A percentile compares a stretch with the other conserved stretches of the same genome.
phyloP scores from a whole-genome alignment of 2,888 invertebrate genomes.

The Pomacea canaliculata region DNA sequence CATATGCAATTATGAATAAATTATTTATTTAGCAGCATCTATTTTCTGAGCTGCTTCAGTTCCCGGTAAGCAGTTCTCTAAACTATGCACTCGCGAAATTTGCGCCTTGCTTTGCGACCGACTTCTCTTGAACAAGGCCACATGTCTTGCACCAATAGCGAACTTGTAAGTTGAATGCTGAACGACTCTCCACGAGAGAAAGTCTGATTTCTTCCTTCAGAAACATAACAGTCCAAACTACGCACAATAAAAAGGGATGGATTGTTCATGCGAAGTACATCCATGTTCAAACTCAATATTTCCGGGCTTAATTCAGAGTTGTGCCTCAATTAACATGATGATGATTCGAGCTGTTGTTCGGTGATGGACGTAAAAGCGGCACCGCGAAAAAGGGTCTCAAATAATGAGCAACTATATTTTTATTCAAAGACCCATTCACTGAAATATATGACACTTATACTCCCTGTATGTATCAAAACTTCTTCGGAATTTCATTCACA shows the following conservation, averaged over 20 bases:
- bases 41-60: too few species aligned
- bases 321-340: neutral
- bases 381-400: too few species aligned
- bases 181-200: neutral
- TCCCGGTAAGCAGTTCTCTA: neutral
- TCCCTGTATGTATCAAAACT: neutral
- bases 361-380: too few species aligned
- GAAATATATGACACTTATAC: neutral
- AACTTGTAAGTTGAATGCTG: neutral
- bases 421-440: too few species aligned
- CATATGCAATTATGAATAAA: too few species aligned
- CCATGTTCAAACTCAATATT: neutral
- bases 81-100: neutral
- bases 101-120: conserved; percentile 2
- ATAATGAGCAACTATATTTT: too few species aligned
- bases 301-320: neutral
- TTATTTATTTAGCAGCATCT: too few species aligned
- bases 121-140: neutral
- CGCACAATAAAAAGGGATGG: neutral
- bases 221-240: neutral
- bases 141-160: neutral
- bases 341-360: neutral
- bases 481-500: conserved; percentile 14
- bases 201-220: neutral
- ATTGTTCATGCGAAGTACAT: neutral